Evolutionary conservation across 2,888 invertebrate species (phyloP), one percentile per base, ranked within the genome.

Genomic region (Hirtodrosophila confusa): DNA sequence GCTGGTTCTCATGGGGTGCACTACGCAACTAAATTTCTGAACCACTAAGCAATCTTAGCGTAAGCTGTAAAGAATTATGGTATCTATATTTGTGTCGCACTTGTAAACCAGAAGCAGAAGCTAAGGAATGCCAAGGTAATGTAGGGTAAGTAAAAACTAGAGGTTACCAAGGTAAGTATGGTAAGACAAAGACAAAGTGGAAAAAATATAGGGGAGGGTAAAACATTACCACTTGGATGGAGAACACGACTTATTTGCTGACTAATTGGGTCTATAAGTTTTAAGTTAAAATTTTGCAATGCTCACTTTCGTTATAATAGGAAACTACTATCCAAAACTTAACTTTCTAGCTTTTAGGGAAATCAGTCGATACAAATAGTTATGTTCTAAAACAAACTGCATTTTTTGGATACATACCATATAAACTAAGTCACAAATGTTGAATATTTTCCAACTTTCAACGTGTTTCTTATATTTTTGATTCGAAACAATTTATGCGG

Each of bases 11-110:
- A 44, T 51, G 11, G 31, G 29, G 24, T 8, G 29, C 29, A 40
- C 37, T 35, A 37, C 29, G 45, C 36, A 47, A 74, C 50, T 69
- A 47, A 62, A 51, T 49, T 51, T 66, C 11, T 61, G 51, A 58
- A 51, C 65, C 49, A 50, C 40, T 58, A 55, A n/a, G n/a, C n/a
- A n/a, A 55, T 35, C 49, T 72, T 44, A 44, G 58, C 44, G 62
- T 58, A 49, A 53, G 69, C 85, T 85, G 85, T 24, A 84, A 82
- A 80, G 49, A 80, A 66, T 68, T 23, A 45, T 60, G 49, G 84
- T 75, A 84, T 67, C 75, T 44, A 39, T 9, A 27, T 9, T 8
- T 50, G 23, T 54, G 35, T 37, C 23, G 39, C n/a, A 41, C 37
- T 12, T 54, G 11, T 43, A 8, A 43, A 35, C 23, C 27, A 40